Evolutionary conservation across 1,140 invertebrate genomes (phyloP), one percentile per base, ranked within the genome.

Genomic region (Protaetia brevitarsis): DNA sequence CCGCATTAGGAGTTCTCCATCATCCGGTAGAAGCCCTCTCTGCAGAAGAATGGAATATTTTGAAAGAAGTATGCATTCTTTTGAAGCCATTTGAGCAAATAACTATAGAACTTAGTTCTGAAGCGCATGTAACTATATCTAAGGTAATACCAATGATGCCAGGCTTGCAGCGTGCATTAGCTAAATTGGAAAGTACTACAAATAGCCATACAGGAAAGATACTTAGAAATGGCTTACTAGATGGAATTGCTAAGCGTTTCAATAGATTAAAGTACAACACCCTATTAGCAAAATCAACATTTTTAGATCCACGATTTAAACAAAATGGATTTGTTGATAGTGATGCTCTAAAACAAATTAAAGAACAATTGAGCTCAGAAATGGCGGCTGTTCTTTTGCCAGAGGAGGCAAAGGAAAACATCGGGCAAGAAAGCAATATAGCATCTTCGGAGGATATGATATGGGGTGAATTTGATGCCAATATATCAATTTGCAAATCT

Each of bases 281-380:
- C 1, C 64, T 71, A 13, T 68, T 73, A 70, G 69, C 71, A n/a
- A 73, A 71, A 73, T 69, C 67, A 60, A 28, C 69, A 60, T 69
- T 73, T 19, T 65, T 72, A 68, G 69, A 71, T 30, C 68, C 68
- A 37, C 69, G 69, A 63, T 72, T 72, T 66, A 72, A 72, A n/a
- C n/a, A n/a, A n/a, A n/a, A n/a, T n/a, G n/a, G n/a, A n/a, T n/a
- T n/a, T n/a, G n/a, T n/a, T n/a, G n/a, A n/a, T n/a, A n/a, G n/a
- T n/a, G n/a, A n/a, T n/a, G n/a, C n/a, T n/a, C n/a, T n/a, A n/a
- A n/a, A n/a, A n/a, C n/a, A n/a, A n/a, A n/a, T n/a, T n/a, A n/a
- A n/a, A n/a, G n/a, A n/a, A n/a, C n/a, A n/a, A n/a, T n/a, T n/a
- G n/a, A n/a, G n/a, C n/a, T n/a, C n/a, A n/a, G n/a, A n/a, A n/a